Conservation (phyloP, 2,113 vertebrate genomes). For the Mionectes macconnelli region DNA sequence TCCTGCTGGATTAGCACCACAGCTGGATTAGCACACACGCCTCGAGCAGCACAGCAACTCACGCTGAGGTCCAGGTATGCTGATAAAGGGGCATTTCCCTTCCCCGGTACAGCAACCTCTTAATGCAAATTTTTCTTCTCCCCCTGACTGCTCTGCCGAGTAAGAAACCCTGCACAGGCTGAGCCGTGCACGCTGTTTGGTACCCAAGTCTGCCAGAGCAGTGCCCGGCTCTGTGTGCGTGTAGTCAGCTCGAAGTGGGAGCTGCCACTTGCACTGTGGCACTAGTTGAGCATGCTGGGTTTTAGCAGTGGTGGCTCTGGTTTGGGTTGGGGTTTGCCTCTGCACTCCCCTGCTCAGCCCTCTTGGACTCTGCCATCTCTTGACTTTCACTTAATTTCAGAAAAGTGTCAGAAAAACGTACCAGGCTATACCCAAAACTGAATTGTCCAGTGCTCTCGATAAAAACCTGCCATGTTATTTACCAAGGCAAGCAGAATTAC, state of each 20-base stretch:
- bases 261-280: accelerated
- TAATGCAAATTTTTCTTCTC: background rate
- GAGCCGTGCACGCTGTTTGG: accelerated
- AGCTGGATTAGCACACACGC: background rate
- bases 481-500: background rate
- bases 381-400: background rate
- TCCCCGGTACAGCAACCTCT: background rate
- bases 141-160: background rate
- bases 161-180: no score
- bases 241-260: background rate
- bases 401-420: background rate
- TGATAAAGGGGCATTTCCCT: background rate
- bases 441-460: background rate
- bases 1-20: background rate
- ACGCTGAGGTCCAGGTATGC: accelerated
- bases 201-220: background rate
- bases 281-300: background rate
- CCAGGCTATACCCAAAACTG: background rate
- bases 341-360: background rate
- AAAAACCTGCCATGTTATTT: background rate
- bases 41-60: background rate
- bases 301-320: background rate
- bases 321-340: background rate
- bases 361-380: background rate
- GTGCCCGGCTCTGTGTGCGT: accelerated